These are phyloP conservation scores for Antheraea assamensis DNA, from an alignment of 2,888 invertebrate genomes.

Conservation along the genomic window DNA sequence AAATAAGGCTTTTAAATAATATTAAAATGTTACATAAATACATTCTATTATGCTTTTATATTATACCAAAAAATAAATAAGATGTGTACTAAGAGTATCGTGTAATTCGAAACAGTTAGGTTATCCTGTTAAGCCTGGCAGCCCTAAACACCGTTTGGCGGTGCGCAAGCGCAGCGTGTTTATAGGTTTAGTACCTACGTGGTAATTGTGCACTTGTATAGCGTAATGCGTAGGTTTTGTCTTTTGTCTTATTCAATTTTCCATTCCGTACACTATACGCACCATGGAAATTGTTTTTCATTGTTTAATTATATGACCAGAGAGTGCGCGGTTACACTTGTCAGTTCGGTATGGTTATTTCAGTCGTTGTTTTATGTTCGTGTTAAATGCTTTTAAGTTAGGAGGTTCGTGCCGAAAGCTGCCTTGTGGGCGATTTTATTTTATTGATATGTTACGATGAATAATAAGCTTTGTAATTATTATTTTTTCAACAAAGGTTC, in stretches of 20 bases:
- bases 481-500: neutral
- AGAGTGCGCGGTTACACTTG: neutral
- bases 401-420: neutral
- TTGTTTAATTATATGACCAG: conserved; percentile 12
- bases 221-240: conserved; percentile 16
- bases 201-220: conserved; percentile 24
- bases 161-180: conserved; percentile 17
- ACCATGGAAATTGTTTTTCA: conserved; percentile 9
- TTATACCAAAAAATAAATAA: too few species aligned
- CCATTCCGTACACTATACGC: neutral
- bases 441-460: neutral
- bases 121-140: neutral
- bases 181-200: conserved; percentile 26
- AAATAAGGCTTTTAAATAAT: neutral
- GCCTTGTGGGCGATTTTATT: neutral
- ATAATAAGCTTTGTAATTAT: neutral
- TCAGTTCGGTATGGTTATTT: neutral
- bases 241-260: conserved; percentile 22
- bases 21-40: too few species aligned
- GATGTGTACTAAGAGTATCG: neutral
- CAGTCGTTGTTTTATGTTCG: conserved; percentile 1
- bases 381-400: conserved; percentile 10
- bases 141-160: neutral
- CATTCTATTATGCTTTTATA: too few species aligned
- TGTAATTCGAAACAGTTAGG: neutral